Base-by-base conservation (phyloP, 1,140 invertebrate genomes). In the Archegozetes longisetosus region DNA sequence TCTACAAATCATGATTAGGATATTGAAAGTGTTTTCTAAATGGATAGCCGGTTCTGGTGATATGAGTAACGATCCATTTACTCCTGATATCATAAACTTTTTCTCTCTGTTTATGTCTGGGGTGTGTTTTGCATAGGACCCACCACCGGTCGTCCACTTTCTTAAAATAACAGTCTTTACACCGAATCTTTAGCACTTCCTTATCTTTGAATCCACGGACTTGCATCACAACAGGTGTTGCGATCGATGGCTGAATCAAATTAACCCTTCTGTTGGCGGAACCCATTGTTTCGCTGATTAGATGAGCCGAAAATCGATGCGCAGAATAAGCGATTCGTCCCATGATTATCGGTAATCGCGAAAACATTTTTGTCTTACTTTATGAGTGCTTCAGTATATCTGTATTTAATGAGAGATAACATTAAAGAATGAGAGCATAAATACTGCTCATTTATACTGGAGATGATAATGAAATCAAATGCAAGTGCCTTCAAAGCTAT, bases 21-120 rank as follows among this genome's bases (percentile, higher is more conserved):
- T 60, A 60, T 48, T 54, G 50, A 57, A 26, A 60, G 22, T 55
- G 50, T 81, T 74, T 32, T 76, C 66, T 69, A 73, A 52, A 50
- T 17, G 62, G 52, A n/a, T 27, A 49, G 2, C 62, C 76, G n/a
- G 76, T 75, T 69, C 83, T 80, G 13, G 78, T 80, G 3, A 79
- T 81, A 75, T 84, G 79, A 3, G 83, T 82, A 48, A 86, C 69
- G 61, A 85, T 80, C 77, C 81, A 85, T 29, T 77, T 80, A 64
- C 80, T 80, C 63, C 76, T 76, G 32, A 77, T 78, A 62, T 79
- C 76, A 52, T 76, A 72, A 55, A 79, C 75, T 71, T 79, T 82
- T 26, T 79, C 70, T 77, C 81, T 82, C 74, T 87, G 84, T 66
- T 88, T 88, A 66, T 89, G 86, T 55, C 84, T 73, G 40, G 82